These are phyloP conservation scores for Dasyurus viverrinus DNA, from an alignment of 2,113 vertebrate species.

Conservation along the genomic window DNA sequence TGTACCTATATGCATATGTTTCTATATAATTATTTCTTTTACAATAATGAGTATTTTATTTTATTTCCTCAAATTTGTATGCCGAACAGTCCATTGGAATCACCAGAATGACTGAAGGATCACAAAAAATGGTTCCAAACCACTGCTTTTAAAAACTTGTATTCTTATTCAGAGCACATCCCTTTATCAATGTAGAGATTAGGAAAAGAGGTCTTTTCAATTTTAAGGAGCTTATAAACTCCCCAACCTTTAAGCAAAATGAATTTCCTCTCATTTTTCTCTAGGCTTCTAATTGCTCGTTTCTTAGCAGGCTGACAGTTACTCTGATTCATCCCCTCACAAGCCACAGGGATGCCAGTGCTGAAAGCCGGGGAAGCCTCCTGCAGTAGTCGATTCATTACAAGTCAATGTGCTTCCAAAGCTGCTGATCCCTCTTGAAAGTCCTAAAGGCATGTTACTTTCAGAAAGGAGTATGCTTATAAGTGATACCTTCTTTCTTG, in stretches of 20 bases:
- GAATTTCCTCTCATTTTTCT: neutral
- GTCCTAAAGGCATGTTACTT: neutral
- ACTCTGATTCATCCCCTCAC: neutral
- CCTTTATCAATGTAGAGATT: constrained; percentile 14
- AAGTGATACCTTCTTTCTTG: neutral
- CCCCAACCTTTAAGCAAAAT: neutral
- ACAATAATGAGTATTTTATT: neutral
- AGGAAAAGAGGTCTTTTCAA: constrained; percentile 6
- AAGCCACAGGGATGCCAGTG: neutral
- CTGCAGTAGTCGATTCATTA: neutral
- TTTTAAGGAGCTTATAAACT: constrained; percentile 10
- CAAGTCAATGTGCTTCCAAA: neutral
- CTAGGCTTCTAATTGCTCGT: neutral
- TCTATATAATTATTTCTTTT: neutral
- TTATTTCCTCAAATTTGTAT: neutral
- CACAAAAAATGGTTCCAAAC: neutral
- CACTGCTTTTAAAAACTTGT: neutral
- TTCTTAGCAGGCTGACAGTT: constrained; percentile 23
- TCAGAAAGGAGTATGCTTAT: neutral
- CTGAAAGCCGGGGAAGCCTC: neutral
- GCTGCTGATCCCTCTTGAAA: neutral
- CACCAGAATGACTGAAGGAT: neutral
- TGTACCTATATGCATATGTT: neutral
- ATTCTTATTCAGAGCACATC: constrained; percentile 44
- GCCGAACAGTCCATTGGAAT: neutral